Evolutionary conservation across 2,797 vertebrate genomes (phyloP).

Genomic region (Smutsia temminckii): DNA sequence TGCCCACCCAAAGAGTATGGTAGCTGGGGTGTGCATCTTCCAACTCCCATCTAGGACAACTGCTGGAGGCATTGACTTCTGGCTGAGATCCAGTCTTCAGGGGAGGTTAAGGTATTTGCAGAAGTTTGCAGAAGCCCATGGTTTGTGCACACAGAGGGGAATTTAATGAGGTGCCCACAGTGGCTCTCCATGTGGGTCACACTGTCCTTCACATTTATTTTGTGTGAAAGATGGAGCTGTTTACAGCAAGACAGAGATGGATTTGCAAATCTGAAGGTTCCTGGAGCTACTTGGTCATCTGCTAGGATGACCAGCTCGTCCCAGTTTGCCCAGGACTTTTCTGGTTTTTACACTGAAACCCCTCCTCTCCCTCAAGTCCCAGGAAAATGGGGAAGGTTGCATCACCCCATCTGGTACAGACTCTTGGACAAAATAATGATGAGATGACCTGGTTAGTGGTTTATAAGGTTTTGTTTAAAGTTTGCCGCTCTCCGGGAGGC

Average conservation of each 20-base stretch:
- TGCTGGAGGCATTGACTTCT: neutral
- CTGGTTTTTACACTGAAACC: neutral
- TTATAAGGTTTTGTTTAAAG: too few relatives aligned
- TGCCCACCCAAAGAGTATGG: neutral
- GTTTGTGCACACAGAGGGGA: too few relatives aligned
- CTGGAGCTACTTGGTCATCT: neutral
- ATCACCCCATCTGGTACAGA: neutral
- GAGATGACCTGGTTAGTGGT: neutral
- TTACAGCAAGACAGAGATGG: accelerated
- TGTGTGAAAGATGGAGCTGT: neutral
- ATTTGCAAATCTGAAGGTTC: neutral
- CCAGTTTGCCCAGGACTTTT: neutral
- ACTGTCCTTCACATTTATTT: too few relatives aligned
- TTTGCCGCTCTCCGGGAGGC: neutral
- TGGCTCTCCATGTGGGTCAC: too few relatives aligned
- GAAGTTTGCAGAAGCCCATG: accelerated
- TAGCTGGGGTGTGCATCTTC: neutral
- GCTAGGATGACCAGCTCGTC: too few relatives aligned
- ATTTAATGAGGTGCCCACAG: neutral
- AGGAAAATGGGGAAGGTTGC: neutral
- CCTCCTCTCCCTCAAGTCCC: neutral
- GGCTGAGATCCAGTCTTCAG: neutral
- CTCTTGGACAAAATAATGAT: neutral
- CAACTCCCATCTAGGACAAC: accelerated
- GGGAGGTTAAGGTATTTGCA: too few relatives aligned